phyloP scores from a whole-genome alignment of 2,113 vertebrate genomes.

The Leucoraja erinaceus region DNA sequence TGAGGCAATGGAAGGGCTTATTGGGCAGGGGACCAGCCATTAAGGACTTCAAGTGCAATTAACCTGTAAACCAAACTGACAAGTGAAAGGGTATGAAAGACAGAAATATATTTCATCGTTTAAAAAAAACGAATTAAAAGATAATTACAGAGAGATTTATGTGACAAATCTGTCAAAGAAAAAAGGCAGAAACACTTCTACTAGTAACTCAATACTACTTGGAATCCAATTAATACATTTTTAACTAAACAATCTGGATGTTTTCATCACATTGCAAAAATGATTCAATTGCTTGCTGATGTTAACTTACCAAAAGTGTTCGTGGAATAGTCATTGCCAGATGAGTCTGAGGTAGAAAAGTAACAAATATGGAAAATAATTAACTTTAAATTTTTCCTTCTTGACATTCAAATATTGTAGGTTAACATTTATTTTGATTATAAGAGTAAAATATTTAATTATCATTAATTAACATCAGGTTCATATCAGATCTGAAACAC shows the following conservation, averaged over 20 bases:
- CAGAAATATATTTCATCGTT: background rate
- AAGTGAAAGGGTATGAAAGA: background rate
- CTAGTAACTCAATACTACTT: background rate
- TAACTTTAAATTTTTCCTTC: background rate
- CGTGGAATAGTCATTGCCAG: background rate
- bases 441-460: too few relatives aligned
- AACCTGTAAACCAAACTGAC: background rate
- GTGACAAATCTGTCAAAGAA: background rate
- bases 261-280: background rate
- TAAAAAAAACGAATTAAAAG: background rate
- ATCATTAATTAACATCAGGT: too few relatives aligned
- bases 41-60: background rate
- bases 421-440: background rate
- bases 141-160: background rate
- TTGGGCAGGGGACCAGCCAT: background rate
- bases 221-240: background rate
- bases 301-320: background rate
- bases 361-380: background rate
- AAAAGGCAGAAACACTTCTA: background rate
- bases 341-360: too few relatives aligned
- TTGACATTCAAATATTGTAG: background rate
- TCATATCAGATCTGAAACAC: too few relatives aligned
- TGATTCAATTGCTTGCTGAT: background rate
- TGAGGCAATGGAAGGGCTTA: too few relatives aligned
- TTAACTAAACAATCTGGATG: background rate